Percentiles rank a stretch among this genome's conserved stretches.
phyloP scores from a whole-genome alignment of 2,888 invertebrate genomes.

The Nemoura dubitans region DNA sequence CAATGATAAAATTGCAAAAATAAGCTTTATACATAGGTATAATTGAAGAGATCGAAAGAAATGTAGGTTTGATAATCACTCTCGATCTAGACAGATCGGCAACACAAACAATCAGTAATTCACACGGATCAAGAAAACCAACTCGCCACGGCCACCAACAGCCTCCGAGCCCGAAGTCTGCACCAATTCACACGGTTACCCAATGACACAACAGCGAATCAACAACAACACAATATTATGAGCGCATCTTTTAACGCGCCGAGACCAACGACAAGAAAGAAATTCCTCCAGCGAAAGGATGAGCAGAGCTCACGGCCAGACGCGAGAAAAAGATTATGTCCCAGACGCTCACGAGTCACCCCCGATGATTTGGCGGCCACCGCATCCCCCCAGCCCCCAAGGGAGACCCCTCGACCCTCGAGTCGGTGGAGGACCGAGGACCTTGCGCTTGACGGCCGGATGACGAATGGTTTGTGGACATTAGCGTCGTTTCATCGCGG shows the following conservation, averaged over 20 bases:
- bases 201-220: too few relatives aligned
- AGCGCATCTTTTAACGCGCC: neutral
- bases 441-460: conserved; percentile 23
- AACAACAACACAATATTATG: neutral
- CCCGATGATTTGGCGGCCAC: neutral
- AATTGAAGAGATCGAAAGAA: too few relatives aligned
- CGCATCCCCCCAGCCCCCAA: neutral
- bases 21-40: too few relatives aligned
- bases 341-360: neutral
- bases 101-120: too few relatives aligned
- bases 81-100: too few relatives aligned
- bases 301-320: neutral
- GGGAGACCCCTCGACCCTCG: neutral
- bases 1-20: too few relatives aligned
- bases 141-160: too few relatives aligned
- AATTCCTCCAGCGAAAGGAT: neutral
- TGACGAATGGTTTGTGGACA: conserved; percentile 36
- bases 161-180: too few relatives aligned
- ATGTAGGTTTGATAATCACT: too few relatives aligned
- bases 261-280: neutral
- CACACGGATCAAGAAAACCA: too few relatives aligned
- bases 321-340: neutral
- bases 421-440: neutral
- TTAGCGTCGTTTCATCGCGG: conserved; percentile 14
- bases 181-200: too few relatives aligned